These are phyloP conservation scores for Pilophorus perplexus DNA, from an alignment of 2,888 invertebrate genomes.

Conservation along the genomic window DNA sequence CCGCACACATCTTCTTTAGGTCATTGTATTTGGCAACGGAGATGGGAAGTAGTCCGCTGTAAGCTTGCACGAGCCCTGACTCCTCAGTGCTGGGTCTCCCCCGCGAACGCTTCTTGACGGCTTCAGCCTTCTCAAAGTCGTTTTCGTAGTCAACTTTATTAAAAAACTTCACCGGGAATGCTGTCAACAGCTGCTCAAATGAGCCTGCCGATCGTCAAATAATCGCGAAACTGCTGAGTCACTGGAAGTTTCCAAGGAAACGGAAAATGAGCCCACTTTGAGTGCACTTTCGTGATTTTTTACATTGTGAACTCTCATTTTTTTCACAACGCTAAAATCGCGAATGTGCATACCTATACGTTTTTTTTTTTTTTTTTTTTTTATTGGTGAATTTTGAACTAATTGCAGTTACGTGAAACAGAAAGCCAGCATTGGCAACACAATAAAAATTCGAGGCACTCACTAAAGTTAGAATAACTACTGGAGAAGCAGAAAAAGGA, in stretches of 20 bases:
- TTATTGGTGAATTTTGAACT: too few relatives aligned
- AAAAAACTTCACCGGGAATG: conserved; percentile 24
- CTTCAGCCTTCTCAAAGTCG: conserved; percentile 28
- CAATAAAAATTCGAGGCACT: too few relatives aligned
- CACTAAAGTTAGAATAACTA: too few relatives aligned
- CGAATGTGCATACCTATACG: too few relatives aligned
- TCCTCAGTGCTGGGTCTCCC: conserved; percentile 6
- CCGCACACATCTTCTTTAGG: conserved; percentile 6
- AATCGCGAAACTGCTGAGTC: conserved; percentile 5
- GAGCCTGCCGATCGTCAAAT: conserved; percentile 11
- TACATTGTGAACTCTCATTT: conserved; percentile 2
- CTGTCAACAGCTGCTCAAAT: background rate
- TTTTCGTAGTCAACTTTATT: conserved; percentile 9
- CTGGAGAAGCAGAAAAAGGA: too few relatives aligned
- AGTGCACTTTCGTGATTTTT: conserved; percentile 11
- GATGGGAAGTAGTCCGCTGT: conserved; percentile 14
- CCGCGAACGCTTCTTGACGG: conserved; percentile 14
- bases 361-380: too few relatives aligned
- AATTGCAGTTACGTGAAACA: too few relatives aligned
- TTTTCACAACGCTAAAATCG: too few relatives aligned
- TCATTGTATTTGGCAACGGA: conserved; percentile 9
- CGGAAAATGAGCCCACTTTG: background rate
- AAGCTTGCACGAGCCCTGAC: conserved; percentile 16
- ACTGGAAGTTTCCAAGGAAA: conserved; percentile 8
- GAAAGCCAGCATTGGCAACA: too few relatives aligned